Base-by-base conservation (phyloP, 2,113 vertebrate species). In the Pterocles orientalis region DNA sequence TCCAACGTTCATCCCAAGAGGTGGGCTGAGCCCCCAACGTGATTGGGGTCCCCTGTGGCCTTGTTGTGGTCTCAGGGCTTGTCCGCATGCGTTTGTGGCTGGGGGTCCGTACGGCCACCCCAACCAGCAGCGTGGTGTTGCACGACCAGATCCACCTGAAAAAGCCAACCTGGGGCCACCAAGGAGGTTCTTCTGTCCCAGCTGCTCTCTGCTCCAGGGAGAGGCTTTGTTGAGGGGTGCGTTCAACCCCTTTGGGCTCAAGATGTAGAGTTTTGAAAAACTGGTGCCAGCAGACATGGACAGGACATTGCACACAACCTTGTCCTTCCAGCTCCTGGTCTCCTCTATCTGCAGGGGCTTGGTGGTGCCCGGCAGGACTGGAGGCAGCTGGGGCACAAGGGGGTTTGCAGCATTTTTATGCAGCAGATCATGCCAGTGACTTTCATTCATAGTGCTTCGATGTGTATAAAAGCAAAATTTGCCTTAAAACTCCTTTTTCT, bases 41-140 rank as follows among this genome's bases (percentile, higher is more conserved):
- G 4, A 6, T 50, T 45, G n/a, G 23, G 5, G 7, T 12, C 19
- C 14, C 17, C 19, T 7, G 0, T 34, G 51, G 47, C 47, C 51
- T 39, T 39, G 20, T 36, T 54, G 65, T 50, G 43, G 19, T 76
- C 82, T 20, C 9, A 3, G 56, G 69, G 18, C 10, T 82, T 33
- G 7, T 57, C 71, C 9, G 1, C 5, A 15, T 34, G 54, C 54
- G n/a, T n/a, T 48, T 64, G 45, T 4, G 20, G 29, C 50, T 60
- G 17, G 19, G 8, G 14, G 15, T 43, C 65, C 16, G 0, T 20
- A 4, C 9, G 23, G 60, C 36, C 64, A 51, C 45, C 73, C 51
- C 60, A 85, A 6, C 45, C 64, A 57, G 73, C 6, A 77, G 14
- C 6, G 1, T 20, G 26, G 33, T 47, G 23, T 25, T 23, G 28